These are phyloP conservation scores for Hypotaenidia philippensis DNA, from an alignment of 2,797 vertebrate genomes.

Conservation along the genomic window DNA sequence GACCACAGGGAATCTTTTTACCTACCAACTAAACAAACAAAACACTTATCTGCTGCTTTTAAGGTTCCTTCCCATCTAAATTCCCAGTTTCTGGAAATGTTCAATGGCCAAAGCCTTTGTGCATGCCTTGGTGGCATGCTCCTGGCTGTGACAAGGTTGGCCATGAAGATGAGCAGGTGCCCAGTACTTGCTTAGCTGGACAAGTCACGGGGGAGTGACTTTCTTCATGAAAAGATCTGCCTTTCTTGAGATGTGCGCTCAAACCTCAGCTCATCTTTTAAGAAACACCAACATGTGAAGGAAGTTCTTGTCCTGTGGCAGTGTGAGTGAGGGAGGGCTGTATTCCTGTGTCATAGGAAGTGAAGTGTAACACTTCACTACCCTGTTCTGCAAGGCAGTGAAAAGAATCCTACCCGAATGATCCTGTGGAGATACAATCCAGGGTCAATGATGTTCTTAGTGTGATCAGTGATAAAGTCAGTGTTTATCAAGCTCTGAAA, in stretches of 20 bases:
- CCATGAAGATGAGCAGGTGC: neutral
- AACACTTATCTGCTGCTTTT: neutral
- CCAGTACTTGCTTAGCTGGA: neutral
- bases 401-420: neutral
- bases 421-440: neutral
- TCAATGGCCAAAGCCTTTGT: neutral
- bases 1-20: neutral
- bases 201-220: no score
- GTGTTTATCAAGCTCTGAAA: neutral
- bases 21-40: no score
- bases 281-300: neutral
- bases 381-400: neutral
- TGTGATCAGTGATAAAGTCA: neutral
- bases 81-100: neutral
- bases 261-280: neutral
- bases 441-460: neutral
- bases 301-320: neutral
- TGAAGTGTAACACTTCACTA: neutral
- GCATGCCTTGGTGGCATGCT: neutral
- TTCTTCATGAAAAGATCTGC: neutral
- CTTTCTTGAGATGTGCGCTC: neutral
- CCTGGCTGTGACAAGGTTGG: neutral
- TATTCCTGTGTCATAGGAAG: no score
- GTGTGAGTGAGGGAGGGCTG: neutral
- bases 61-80: neutral